phyloP scores from a whole-genome alignment of 1,140 invertebrate genomes.

The Trachymyrmex septentrionalis region DNA sequence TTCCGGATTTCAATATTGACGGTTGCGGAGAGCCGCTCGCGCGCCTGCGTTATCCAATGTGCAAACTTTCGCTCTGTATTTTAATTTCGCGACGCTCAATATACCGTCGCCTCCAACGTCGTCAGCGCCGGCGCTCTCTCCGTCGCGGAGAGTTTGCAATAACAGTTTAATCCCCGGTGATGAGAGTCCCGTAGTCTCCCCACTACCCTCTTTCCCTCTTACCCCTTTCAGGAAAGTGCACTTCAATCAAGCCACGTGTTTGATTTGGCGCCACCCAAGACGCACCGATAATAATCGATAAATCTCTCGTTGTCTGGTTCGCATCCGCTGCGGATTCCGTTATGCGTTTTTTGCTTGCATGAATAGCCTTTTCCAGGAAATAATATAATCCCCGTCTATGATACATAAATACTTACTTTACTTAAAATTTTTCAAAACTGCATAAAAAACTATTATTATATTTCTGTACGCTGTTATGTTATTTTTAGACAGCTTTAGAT shows the following conservation, averaged over 20 bases:
- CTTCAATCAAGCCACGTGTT: conserved; percentile 80
- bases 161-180: conserved; percentile 83
- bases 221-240: conserved; percentile 77
- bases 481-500: not conserved
- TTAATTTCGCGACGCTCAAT: conserved; percentile 82
- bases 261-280: conserved; percentile 76
- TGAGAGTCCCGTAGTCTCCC: conserved; percentile 76
- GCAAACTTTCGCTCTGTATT: conserved; percentile 83
- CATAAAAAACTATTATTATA: not conserved
- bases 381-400: conserved; percentile 2
- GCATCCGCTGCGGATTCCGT: conserved; percentile 16
- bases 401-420: not conserved
- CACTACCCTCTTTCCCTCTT: conserved; percentile 68
- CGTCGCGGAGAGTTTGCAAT: conserved; percentile 78
- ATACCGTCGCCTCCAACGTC: conserved; percentile 66
- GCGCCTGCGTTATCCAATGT: conserved; percentile 80
- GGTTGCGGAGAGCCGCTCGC: conserved; percentile 66
- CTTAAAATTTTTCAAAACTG: conserved; percentile 1
- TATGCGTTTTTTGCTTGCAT: conserved; percentile 6
- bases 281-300: conserved; percentile 77
- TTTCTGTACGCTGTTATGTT: not conserved
- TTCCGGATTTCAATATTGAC: conserved; percentile 82
- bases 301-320: conserved; percentile 58
- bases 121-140: conserved; percentile 54
- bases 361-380: conserved; percentile 13